These are phyloP conservation scores for Zoanthus sociatus DNA, from an alignment of 92 coral and sea anemone genomes.

Conservation along the genomic window DNA sequence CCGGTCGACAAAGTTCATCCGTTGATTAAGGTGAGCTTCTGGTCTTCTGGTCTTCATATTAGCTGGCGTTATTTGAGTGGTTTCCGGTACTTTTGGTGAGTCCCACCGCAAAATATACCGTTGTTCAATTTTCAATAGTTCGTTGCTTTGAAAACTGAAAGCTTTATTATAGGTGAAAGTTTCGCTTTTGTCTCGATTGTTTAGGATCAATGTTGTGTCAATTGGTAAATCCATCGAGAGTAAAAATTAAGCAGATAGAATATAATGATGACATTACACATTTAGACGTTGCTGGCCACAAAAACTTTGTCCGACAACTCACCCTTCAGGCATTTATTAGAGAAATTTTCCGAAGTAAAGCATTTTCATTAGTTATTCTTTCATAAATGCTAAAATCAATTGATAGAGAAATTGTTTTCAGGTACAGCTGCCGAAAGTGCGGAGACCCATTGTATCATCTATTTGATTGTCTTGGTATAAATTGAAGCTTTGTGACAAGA, in stretches of 20 bases:
- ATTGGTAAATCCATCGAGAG: constrained; percentile 28
- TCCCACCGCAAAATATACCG: constrained; percentile 19
- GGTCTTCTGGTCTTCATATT: constrained; percentile 6
- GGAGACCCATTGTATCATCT: too few relatives aligned
- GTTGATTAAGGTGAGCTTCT: constrained; percentile 73
- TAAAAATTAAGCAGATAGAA: background rate
- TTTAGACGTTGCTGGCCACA: background rate
- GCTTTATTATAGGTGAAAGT: background rate
- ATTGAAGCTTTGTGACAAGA: too few relatives aligned
- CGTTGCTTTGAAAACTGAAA: background rate
- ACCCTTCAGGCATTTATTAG: background rate
- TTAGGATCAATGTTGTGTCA: constrained; percentile 17
- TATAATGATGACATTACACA: background rate
- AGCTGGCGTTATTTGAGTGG: constrained; percentile 26
- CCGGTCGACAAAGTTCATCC: constrained; percentile 98
- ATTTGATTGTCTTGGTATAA: too few relatives aligned
- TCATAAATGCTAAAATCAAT: too few relatives aligned
- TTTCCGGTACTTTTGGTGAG: constrained; percentile 42
- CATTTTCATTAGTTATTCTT: too few relatives aligned
- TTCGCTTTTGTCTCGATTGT: constrained; percentile 26
- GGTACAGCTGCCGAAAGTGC: too few relatives aligned
- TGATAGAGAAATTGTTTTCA: too few relatives aligned
- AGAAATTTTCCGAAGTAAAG: background rate
- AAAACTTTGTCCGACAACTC: background rate
- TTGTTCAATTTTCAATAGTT: background rate